These are phyloP conservation scores for Acanthochromis polyacanthus DNA, from an alignment of 2,113 vertebrate genomes.

Conservation along the genomic window DNA sequence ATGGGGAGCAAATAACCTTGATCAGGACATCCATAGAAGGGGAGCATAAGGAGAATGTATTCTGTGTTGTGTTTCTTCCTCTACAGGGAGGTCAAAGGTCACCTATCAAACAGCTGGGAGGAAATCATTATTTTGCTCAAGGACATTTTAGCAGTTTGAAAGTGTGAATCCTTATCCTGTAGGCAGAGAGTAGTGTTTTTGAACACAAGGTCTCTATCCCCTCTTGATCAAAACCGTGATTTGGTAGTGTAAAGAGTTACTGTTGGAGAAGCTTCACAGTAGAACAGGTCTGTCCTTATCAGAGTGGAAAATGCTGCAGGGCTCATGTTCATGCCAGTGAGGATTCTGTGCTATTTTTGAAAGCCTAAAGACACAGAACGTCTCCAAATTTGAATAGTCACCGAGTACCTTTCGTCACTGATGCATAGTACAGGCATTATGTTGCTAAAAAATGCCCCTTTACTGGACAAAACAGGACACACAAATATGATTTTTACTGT, in stretches of 20 bases:
- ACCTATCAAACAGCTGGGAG: conserved; percentile 4
- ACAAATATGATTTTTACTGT: not conserved
- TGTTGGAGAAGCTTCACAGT: not conserved
- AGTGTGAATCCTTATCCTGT: not conserved
- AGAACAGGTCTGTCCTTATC: not conserved
- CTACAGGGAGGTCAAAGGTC: conserved; percentile 16
- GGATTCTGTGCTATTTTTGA: conserved; percentile 9
- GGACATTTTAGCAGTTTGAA: conserved; percentile 11
- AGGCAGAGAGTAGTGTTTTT: not conserved
- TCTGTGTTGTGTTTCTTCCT: not conserved
- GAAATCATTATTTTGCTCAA: not conserved
- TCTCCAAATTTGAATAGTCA: not conserved
- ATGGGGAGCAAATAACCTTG: too few relatives aligned
- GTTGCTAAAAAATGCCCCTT: too few relatives aligned
- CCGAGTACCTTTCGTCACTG: too few relatives aligned
- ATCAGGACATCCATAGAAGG: too few relatives aligned
- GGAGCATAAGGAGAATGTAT: too few relatives aligned
- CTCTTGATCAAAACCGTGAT: not conserved
- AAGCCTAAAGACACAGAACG: not conserved
- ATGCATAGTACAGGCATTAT: too few relatives aligned
- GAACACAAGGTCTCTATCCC: not conserved
- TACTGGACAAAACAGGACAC: too few relatives aligned
- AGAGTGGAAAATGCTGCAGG: conserved; percentile 6
- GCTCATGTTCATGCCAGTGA: conserved; percentile 15
- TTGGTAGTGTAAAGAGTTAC: not conserved